Conservation (phyloP, 2,888 invertebrate genomes). For the Brachyptera putata region DNA sequence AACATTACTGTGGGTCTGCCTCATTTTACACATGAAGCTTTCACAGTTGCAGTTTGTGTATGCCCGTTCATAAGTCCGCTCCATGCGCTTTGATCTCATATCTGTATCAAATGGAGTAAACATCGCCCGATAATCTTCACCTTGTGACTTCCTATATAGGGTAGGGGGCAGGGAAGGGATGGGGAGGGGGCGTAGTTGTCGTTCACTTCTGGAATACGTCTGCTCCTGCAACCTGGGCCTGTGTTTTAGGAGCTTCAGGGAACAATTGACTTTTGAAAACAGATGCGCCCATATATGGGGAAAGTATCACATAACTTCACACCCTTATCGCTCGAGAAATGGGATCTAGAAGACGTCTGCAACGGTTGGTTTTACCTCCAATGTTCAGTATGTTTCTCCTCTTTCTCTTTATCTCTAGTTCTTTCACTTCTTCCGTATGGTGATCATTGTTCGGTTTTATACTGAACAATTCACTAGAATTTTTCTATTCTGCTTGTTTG, state of each 20-base stretch:
- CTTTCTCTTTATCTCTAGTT: background rate
- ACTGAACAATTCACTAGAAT: no score
- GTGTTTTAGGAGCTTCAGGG: background rate
- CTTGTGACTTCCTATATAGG: no score
- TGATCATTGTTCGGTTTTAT: no score
- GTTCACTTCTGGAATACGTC: conserved; percentile 29
- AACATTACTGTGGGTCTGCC: no score
- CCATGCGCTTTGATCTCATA: no score
- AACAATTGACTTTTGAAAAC: conserved; percentile 19
- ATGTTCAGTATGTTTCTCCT: background rate
- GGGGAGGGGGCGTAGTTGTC: background rate
- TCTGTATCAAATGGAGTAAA: no score
- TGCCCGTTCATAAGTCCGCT: no score
- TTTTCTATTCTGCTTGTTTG: no score
- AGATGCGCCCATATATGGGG: conserved; percentile 11
- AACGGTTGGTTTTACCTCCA: background rate
- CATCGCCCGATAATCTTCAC: no score
- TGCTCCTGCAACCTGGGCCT: conserved; percentile 10
- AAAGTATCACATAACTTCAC: conserved; percentile 12
- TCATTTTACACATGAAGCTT: no score
- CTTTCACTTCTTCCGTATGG: background rate
- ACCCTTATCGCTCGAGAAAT: background rate
- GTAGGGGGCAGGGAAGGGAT: background rate
- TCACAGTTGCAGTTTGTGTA: no score
- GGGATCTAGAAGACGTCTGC: background rate